phyloP scores from a whole-genome alignment of 2,797 vertebrate genomes.

The Sebastes aleutianus region DNA sequence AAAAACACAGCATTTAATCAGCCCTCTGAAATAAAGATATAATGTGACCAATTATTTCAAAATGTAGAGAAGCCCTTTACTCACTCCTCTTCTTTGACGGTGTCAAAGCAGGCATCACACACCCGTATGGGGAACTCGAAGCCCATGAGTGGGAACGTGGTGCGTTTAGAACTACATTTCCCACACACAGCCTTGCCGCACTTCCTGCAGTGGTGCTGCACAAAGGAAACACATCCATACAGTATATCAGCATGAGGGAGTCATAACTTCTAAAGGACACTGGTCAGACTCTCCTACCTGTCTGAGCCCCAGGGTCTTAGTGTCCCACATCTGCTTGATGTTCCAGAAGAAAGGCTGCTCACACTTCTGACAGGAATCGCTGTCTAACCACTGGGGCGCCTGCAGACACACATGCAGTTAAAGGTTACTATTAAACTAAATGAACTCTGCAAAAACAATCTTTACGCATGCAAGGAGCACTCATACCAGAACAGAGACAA shows the following conservation, averaged over 20 bases:
- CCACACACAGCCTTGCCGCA: constrained; percentile 96
- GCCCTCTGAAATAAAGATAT: neutral
- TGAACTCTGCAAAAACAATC: neutral
- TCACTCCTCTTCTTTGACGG: constrained; percentile 98
- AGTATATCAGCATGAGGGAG: neutral
- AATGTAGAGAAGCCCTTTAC: constrained; percentile 60
- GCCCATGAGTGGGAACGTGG: constrained; percentile 95
- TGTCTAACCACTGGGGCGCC: constrained; percentile 98
- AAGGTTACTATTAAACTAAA: neutral
- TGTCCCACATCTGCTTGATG: constrained; percentile 99
- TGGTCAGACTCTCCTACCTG: constrained; percentile 81
- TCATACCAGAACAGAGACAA: neutral
- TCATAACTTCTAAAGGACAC: neutral
- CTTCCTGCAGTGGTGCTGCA: constrained; percentile 97
- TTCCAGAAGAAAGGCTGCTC: constrained; percentile 99
- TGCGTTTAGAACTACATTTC: constrained; percentile 94
- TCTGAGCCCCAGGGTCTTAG: constrained; percentile 92
- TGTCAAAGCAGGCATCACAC: constrained; percentile 92
- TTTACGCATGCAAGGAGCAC: neutral
- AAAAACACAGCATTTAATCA: constrained; percentile 5
- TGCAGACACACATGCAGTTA: constrained; percentile 56
- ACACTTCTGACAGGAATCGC: constrained; percentile 98
- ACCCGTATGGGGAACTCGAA: constrained; percentile 98
- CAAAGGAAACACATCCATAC: constrained; percentile 1
- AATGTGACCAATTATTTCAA: neutral